A percentile compares a stretch with the other conserved stretches of the same genome.
phyloP scores from a whole-genome alignment of 2,113 vertebrate species.

The Paedocypris sp. region DNA sequence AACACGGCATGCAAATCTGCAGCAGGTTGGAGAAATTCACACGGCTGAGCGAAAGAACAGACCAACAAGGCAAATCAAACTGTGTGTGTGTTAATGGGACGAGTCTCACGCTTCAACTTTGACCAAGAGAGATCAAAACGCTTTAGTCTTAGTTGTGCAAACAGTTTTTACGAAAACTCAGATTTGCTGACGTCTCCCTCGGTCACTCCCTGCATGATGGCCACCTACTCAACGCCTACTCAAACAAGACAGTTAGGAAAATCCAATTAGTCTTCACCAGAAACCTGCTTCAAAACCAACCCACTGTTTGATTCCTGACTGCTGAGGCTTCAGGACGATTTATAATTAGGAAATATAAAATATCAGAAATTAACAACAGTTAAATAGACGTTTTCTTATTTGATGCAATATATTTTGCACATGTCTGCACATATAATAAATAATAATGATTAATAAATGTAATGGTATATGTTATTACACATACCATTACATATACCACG shows the following conservation, averaged over 20 bases:
- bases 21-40: slow-evolving; percentile 26
- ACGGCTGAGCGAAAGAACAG: not conserved
- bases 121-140: not conserved
- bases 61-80: not conserved
- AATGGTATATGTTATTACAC: too few species aligned
- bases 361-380: too few species aligned
- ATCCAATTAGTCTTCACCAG: not conserved
- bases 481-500: too few species aligned
- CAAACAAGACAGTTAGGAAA: slow-evolving; percentile 50
- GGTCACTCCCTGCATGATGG: slow-evolving; percentile 45
- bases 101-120: not conserved
- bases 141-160: slow-evolving; percentile 8
- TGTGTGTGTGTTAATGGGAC: not conserved
- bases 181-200: slow-evolving; percentile 41
- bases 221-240: slow-evolving; percentile 49
- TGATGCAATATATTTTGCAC: too few species aligned
- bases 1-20: slow-evolving; percentile 54
- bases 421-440: too few species aligned
- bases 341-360: too few species aligned
- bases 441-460: too few species aligned
- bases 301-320: too few species aligned
- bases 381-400: too few species aligned
- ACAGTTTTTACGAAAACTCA: slow-evolving; percentile 34
- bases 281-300: too few species aligned
- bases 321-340: too few species aligned